phyloP scores from a whole-genome alignment of 2,113 vertebrate species.

The Corythornis vintsioides region DNA sequence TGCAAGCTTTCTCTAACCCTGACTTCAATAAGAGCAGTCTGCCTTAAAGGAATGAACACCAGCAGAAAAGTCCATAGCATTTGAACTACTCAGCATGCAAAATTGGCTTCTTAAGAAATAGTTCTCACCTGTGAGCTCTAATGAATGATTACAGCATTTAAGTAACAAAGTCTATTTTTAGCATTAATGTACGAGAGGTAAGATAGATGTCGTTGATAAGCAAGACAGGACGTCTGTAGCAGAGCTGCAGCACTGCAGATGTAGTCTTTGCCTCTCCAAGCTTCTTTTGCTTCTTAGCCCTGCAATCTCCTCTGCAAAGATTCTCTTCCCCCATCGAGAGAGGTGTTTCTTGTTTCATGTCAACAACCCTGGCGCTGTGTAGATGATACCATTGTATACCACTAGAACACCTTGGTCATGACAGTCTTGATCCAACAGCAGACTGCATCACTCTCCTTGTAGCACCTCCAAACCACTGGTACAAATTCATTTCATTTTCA shows the following conservation, averaged over 20 bases:
- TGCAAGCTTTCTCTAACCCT: background rate
- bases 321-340: no score
- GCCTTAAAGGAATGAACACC: slow-evolving; percentile 1
- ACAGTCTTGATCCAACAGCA: background rate
- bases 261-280: background rate
- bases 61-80: background rate
- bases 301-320: no score
- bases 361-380: no score
- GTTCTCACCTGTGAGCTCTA: background rate
- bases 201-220: background rate
- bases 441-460: background rate
- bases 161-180: slow-evolving; percentile 30
- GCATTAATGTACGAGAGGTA: background rate
- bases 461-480: background rate
- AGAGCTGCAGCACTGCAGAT: background rate
- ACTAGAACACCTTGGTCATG: background rate
- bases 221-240: background rate
- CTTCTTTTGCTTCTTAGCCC: background rate
- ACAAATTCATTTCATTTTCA: background rate
- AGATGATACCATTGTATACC: no score
- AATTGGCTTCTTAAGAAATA: background rate
- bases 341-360: no score
- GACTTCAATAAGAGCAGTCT: background rate
- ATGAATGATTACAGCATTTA: slow-evolving; percentile 18
- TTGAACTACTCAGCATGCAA: background rate